phyloP scores from a whole-genome alignment of 2,888 invertebrate genomes.

The Drosophila quinaria region DNA sequence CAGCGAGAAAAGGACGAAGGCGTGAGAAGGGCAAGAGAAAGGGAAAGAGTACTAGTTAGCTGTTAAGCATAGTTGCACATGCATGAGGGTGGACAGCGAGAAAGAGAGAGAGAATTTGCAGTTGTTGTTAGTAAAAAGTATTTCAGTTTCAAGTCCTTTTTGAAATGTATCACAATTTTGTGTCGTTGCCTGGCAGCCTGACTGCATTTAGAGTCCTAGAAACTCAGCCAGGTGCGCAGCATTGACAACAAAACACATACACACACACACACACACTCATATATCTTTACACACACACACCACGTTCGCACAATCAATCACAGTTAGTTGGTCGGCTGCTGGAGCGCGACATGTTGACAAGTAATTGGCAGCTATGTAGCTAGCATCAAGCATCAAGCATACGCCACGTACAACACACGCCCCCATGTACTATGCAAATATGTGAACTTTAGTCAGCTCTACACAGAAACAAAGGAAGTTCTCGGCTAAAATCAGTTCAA shows the following conservation, averaged over 20 bases:
- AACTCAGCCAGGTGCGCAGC: constrained; percentile 26
- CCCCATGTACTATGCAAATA: constrained; percentile 57
- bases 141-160: constrained; percentile 44
- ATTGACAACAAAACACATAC: constrained; percentile 12
- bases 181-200: constrained; percentile 12
- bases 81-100: background rate
- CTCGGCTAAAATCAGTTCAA: no score
- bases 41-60: constrained; percentile 32
- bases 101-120: constrained; percentile 2
- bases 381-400: constrained; percentile 53
- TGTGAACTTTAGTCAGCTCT: constrained; percentile 15
- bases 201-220: constrained; percentile 9
- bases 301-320: constrained; percentile 67
- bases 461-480: no score
- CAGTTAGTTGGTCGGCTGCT: constrained; percentile 47
- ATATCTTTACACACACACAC: background rate
- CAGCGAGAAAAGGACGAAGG: constrained; percentile 8
- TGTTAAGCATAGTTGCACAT: constrained; percentile 29
- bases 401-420: constrained; percentile 43
- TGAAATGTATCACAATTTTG: constrained; percentile 21
- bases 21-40: constrained; percentile 1
- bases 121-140: constrained; percentile 22
- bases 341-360: constrained; percentile 67
- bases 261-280: constrained; percentile 10
- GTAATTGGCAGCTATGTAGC: constrained; percentile 58